These are phyloP conservation scores for Linepithema humile DNA, from an alignment of 1,140 invertebrate genomes.

Conservation along the genomic window DNA sequence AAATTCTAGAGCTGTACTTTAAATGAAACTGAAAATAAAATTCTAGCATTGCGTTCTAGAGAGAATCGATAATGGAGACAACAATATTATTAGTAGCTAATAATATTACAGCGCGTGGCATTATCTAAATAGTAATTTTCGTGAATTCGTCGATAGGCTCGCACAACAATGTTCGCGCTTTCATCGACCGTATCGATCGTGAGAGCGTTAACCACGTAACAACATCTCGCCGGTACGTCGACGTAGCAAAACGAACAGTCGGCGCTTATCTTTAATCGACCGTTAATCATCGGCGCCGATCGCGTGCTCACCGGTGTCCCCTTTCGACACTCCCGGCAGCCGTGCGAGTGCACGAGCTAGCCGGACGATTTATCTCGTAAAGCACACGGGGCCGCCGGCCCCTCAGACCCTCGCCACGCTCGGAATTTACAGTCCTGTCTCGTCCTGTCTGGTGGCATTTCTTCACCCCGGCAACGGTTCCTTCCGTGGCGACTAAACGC, in stretches of 20 bases:
- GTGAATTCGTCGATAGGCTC: background rate
- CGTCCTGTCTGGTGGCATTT: conserved; percentile 56
- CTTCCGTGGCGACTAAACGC: conserved; percentile 61
- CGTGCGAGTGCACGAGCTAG: conserved; percentile 46
- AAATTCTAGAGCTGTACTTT: background rate
- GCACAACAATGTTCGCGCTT: background rate
- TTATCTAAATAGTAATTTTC: background rate
- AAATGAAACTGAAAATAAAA: background rate
- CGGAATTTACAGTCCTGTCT: conserved; percentile 57
- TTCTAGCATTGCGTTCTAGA: too few species aligned
- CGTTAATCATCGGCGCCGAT: conserved; percentile 59
- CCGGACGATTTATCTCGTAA: conserved; percentile 59
- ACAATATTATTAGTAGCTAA: background rate
- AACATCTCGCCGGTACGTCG: conserved; percentile 45
- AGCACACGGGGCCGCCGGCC: conserved; percentile 15
- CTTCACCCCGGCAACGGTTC: conserved; percentile 61
- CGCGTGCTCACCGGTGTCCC: conserved; percentile 58
- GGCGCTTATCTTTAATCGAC: conserved; percentile 58
- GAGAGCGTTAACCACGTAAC: conserved; percentile 49
- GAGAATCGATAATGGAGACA: too few species aligned
- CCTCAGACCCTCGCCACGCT: conserved; percentile 31
- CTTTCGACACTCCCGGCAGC: conserved; percentile 55
- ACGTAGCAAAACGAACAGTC: conserved; percentile 59
- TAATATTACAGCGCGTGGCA: background rate
- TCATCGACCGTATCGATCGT: conserved; percentile 37